These are phyloP conservation scores for Hipposideros armiger DNA, from an alignment of 2,113 vertebrate species.

Conservation along the genomic window DNA sequence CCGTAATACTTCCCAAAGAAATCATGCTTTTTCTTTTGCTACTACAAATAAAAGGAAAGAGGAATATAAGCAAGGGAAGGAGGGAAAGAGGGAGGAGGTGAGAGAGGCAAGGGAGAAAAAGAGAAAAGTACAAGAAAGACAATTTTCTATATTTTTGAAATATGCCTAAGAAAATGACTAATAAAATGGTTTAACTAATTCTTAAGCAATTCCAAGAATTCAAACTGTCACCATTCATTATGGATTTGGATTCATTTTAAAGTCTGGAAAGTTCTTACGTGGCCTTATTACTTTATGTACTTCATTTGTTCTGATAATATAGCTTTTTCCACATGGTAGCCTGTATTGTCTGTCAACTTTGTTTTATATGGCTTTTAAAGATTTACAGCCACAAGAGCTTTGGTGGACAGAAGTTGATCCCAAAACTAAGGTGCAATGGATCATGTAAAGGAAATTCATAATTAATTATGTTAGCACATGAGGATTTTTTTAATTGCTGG, in stretches of 20 bases:
- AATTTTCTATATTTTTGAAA: background rate
- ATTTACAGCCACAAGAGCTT: background rate
- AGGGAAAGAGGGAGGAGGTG: background rate
- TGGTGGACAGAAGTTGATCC: background rate
- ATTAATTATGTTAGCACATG: background rate
- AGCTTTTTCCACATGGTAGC: background rate
- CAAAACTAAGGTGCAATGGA: background rate
- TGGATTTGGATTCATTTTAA: background rate
- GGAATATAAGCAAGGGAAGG: background rate
- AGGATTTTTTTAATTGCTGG: background rate
- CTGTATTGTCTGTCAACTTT: background rate
- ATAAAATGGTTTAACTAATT: conserved; percentile 33
- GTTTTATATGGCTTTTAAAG: conserved; percentile 1
- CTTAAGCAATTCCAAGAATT: conserved; percentile 58
- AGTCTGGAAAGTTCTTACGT: background rate
- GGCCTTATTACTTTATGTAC: background rate
- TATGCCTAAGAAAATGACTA: conserved; percentile 29
- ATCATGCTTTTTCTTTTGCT: background rate
- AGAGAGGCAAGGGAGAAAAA: background rate
- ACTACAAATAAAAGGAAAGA: background rate
- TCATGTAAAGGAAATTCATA: background rate
- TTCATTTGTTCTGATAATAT: background rate
- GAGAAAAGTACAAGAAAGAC: background rate
- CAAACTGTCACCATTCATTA: background rate
- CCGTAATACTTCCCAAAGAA: background rate